These are phyloP conservation scores for Prionailurus bengalensis DNA, from an alignment of 2,113 vertebrate species.

Conservation along the genomic window DNA sequence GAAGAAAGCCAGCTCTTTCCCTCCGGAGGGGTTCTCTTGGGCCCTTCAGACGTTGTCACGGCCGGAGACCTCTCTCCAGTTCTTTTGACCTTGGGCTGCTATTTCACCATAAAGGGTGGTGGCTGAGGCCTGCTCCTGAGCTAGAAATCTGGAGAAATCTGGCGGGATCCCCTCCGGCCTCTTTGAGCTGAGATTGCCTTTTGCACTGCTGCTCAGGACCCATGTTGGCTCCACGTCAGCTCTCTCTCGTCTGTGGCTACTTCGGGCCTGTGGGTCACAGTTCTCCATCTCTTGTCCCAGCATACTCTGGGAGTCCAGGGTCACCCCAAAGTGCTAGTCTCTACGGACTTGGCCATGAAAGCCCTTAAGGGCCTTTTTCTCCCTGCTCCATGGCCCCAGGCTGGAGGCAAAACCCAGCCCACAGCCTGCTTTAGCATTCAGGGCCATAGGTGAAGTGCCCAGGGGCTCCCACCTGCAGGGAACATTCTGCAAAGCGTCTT, in stretches of 20 bases:
- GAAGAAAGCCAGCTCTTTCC: conserved; percentile 35
- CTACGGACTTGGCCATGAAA: background rate
- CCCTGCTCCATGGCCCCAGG: background rate
- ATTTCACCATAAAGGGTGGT: background rate
- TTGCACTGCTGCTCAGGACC: background rate
- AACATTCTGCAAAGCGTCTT: background rate
- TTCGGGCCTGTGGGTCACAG: background rate
- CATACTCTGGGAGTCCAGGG: background rate
- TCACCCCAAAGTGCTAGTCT: background rate
- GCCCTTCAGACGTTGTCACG: background rate
- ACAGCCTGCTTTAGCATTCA: background rate
- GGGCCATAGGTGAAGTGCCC: background rate
- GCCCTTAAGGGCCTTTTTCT: background rate
- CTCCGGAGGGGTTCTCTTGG: background rate
- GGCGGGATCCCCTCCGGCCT: background rate
- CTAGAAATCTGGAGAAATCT: background rate
- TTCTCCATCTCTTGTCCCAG: background rate
- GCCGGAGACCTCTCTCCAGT: background rate
- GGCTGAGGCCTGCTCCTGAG: background rate
- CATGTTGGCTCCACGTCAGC: background rate
- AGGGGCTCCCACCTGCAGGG: background rate
- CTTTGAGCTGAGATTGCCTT: conserved; percentile 14
- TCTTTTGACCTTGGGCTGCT: background rate
- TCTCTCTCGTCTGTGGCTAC: background rate
- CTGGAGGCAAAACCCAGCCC: background rate